A percentile compares a stretch with the other conserved stretches of the same genome.
These are phyloP conservation scores for Polyergus mexicanus DNA, from an alignment of 1,140 invertebrate genomes.

Conservation along the genomic window DNA sequence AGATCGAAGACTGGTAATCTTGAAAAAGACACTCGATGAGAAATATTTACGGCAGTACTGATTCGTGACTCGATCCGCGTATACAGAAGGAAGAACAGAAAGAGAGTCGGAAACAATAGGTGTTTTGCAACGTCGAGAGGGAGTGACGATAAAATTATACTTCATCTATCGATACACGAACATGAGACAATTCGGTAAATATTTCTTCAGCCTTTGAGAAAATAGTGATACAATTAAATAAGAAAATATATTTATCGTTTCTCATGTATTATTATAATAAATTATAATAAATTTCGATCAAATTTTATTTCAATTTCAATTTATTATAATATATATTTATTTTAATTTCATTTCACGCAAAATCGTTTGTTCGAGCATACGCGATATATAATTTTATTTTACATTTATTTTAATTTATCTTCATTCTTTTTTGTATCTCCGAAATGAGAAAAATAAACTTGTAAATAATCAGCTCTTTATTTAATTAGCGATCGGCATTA, in stretches of 20 bases:
- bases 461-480: not conserved
- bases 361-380: not conserved
- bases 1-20: conserved; percentile 26
- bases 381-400: not conserved
- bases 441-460: no score
- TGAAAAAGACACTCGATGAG: not conserved
- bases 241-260: not conserved
- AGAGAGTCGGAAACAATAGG: not conserved
- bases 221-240: not conserved
- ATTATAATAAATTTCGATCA: not conserved
- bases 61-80: not conserved
- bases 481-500: conserved; percentile 10
- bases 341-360: not conserved
- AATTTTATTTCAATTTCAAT: no score
- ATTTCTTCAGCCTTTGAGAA: not conserved
- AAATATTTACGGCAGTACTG: conserved; percentile 21
- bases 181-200: conserved; percentile 26
- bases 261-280: not conserved
- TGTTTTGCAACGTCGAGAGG: not conserved
- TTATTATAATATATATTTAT: no score
- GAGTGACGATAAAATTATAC: not conserved
- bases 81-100: not conserved
- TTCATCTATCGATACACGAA: not conserved
- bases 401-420: not conserved
- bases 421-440: no score